Evolutionary conservation across 2,113 vertebrate species (phyloP).

Genomic region (Pteronura brasiliensis): DNA sequence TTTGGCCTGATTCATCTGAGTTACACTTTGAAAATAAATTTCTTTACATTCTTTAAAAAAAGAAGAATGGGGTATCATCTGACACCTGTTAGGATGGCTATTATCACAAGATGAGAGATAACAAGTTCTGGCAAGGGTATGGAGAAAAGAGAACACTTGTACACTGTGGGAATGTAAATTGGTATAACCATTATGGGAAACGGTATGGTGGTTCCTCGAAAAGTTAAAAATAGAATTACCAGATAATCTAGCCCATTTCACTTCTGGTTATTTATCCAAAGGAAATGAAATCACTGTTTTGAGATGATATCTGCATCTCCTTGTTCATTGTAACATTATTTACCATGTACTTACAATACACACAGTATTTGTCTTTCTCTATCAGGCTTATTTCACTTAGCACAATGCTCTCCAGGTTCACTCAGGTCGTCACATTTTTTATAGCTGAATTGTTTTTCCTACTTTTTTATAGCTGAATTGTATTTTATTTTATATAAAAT

Average conservation of each 20-base stretch:
- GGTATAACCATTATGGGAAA: not conserved
- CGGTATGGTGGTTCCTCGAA: not conserved
- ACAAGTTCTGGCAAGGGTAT: not conserved
- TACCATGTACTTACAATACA: not conserved
- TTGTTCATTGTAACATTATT: not conserved
- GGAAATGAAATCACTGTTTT: not conserved
- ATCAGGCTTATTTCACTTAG: not conserved
- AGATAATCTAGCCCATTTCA: not conserved
- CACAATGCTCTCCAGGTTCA: not conserved
- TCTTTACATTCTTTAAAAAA: not conserved
- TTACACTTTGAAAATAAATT: constrained; percentile 48
- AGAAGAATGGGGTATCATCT: not conserved
- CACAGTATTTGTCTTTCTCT: not conserved
- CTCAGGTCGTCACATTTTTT: not conserved
- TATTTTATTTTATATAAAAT: not conserved
- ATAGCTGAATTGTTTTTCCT: not conserved
- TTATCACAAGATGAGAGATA: not conserved
- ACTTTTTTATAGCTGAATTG: not conserved
- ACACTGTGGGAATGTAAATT: not conserved
- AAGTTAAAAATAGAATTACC: not conserved
- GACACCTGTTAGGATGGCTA: not conserved
- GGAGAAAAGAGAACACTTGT: not conserved
- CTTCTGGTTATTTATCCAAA: not conserved
- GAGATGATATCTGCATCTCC: not conserved
- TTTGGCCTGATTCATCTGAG: not conserved